Conservation (phyloP, 2,888 invertebrate species). For the Prosapia bicincta region DNA sequence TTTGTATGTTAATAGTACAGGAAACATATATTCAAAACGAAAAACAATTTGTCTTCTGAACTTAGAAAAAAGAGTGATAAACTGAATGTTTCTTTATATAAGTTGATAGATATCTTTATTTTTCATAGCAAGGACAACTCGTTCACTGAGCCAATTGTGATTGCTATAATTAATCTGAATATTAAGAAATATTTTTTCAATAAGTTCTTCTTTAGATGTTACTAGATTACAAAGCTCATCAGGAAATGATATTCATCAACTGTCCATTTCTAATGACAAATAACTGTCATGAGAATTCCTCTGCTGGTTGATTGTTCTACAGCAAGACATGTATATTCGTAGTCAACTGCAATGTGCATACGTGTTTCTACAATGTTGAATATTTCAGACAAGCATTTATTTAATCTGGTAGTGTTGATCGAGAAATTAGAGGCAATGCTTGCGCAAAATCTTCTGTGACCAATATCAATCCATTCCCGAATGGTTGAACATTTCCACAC, state of each 20-base stretch:
- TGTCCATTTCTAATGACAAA: not conserved
- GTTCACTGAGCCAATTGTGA: conserved; percentile 11
- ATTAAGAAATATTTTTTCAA: not conserved
- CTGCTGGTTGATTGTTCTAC: not conserved
- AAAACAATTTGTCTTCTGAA: no score
- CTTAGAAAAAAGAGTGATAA: no score
- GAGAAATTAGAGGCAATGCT: conserved; percentile 39
- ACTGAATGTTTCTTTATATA: no score
- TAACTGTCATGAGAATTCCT: not conserved
- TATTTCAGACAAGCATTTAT: conserved; percentile 44
- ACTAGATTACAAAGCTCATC: not conserved
- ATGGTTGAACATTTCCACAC: conserved; percentile 25
- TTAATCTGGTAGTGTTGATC: conserved; percentile 47
- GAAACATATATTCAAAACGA: no score
- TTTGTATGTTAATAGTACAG: no score
- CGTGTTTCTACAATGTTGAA: not conserved
- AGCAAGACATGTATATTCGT: not conserved
- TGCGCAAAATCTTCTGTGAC: conserved; percentile 41
- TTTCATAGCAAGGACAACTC: conserved; percentile 3
- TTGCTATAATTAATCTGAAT: conserved; percentile 3
- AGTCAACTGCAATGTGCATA: not conserved
- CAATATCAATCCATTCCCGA: conserved; percentile 37
- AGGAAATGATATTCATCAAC: not conserved
- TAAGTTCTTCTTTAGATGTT: not conserved
- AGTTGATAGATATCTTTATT: conserved; percentile 7